These are phyloP conservation scores for Euzophera pinguis DNA, from an alignment of 2,888 invertebrate species.

Conservation along the genomic window DNA sequence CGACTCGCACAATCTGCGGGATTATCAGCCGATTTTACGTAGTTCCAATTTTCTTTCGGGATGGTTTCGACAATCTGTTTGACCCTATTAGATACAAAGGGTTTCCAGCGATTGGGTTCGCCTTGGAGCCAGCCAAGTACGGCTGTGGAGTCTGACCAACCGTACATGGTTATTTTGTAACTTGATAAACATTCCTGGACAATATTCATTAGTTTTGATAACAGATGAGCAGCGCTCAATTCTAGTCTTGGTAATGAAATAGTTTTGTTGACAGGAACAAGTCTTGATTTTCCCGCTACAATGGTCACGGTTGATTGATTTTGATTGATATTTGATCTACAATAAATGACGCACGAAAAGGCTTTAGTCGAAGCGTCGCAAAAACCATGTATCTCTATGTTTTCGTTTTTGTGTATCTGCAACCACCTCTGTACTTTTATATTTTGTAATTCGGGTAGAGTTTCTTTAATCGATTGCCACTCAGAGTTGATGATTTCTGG, in stretches of 20 bases:
- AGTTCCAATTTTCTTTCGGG: not conserved
- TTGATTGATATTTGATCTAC: not conserved
- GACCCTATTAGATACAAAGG: constrained; percentile 22
- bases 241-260: not conserved
- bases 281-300: constrained; percentile 3
- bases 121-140: constrained; percentile 21
- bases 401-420: not conserved
- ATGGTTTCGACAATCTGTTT: not conserved
- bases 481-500: not conserved
- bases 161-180: not conserved
- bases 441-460: not conserved
- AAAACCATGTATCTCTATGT: not conserved
- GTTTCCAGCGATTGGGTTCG: constrained; percentile 19
- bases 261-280: constrained; percentile 1
- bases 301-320: not conserved
- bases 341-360: constrained; percentile 3
- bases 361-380: not conserved
- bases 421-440: constrained; percentile 4
- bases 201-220: not conserved
- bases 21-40: not conserved
- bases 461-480: not conserved
- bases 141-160: constrained; percentile 7
- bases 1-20: not conserved
- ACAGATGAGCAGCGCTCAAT: not conserved
- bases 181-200: not conserved